phyloP scores from a whole-genome alignment of 2,797 vertebrate genomes.

The Silurus aristotelis region DNA sequence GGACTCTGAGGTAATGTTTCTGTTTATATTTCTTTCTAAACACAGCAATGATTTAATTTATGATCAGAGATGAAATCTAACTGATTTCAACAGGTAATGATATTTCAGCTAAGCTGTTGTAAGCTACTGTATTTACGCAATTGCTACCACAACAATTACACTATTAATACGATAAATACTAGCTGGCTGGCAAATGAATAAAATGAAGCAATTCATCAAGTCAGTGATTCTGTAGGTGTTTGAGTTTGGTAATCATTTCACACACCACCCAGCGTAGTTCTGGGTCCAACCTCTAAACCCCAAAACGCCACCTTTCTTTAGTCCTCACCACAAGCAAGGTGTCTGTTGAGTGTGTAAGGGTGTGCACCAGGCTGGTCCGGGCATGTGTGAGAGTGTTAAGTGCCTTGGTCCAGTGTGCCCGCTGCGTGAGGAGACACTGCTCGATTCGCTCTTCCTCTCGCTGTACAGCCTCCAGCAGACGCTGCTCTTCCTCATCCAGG shows the following conservation, averaged over 20 bases:
- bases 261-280: background rate
- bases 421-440: conserved; percentile 91
- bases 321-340: conserved; percentile 81
- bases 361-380: conserved; percentile 81
- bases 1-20: background rate
- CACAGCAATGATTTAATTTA: background rate
- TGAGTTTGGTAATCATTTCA: background rate
- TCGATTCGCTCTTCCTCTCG: conserved; percentile 87
- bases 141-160: background rate
- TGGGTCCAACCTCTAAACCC: background rate
- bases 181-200: background rate
- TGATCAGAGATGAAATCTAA: background rate
- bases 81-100: background rate
- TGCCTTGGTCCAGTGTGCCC: conserved; percentile 84
- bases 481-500: conserved; percentile 91
- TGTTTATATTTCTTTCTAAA: background rate
- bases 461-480: conserved; percentile 85
- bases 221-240: background rate
- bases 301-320: background rate
- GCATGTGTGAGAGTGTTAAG: conserved; percentile 78
- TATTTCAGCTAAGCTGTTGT: background rate
- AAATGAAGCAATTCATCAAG: background rate
- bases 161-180: background rate
- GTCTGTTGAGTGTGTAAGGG: conserved; percentile 83
- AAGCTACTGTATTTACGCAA: background rate